Evolutionary conservation across 1,140 invertebrate genomes (phyloP), one percentile per base, ranked within the genome.

Genomic region (Leptopilina clavipes): DNA sequence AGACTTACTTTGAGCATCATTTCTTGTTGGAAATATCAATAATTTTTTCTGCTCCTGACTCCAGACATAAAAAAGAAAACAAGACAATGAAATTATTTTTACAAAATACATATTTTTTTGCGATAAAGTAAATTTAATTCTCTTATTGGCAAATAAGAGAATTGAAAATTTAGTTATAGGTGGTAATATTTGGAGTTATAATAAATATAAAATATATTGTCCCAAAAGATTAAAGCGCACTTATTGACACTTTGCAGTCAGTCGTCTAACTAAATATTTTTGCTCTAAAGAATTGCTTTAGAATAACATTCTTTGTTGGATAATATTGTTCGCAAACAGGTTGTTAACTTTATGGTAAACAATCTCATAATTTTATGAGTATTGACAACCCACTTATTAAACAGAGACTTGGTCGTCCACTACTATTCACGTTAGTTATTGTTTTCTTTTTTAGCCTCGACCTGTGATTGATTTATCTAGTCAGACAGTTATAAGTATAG

Each of bases 391-490:
- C 25, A n/a, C 59, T 65, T 31, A 65, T 65, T 65, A 31, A 65
- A 31, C 22, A 37, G 22, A 31, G 59, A 65, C 59, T 19, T n/a
- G 1, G 25, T 31, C 22, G 25, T 65, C 19, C 12, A 65, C 25
- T 65, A 19, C 22, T 65, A 65, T 65, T 31, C 25, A 12, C 19
- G 59, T 31, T 65, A 31, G 11, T 11, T n/a, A n/a, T n/a, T 19
- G 59, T 31, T 65, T 31, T 10, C 22, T 65, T 65, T 31, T 31
- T 65, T n/a, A 65, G 25, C 25, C 19, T 25, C 25, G 59, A 65
- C 22, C 25, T 31, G n/a, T 65, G 59, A 65, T 65, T 65, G 59
- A 65, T 65, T 31, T 65, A 65, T 37, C n/a, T 25, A 65, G 59
- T 25, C 59, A 31, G 59, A 65, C 59, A 65, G 22, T 65, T 31